Conservation (phyloP, 1,140 invertebrate genomes). For the Drosophila lowei region DNA sequence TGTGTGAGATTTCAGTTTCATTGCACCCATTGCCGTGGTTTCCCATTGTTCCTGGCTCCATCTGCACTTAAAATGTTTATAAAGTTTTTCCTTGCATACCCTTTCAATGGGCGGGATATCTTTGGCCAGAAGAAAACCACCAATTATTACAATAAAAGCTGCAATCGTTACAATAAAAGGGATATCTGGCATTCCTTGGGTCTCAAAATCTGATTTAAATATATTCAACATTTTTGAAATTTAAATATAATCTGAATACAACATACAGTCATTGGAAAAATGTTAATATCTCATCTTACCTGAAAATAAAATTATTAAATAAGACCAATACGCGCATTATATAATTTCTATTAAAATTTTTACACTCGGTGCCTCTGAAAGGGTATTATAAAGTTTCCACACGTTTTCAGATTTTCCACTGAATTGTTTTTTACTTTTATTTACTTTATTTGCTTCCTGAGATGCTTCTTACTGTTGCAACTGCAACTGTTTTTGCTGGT, state of each 20-base stretch:
- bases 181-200: no score
- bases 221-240: no score
- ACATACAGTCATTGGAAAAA: no score
- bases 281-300: no score
- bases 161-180: no score
- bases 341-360: neutral
- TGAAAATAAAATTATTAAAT: no score
- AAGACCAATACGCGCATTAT: no score
- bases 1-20: constrained; percentile 70
- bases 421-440: constrained; percentile 31
- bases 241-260: no score
- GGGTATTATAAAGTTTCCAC: neutral
- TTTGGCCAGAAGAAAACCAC: neutral
- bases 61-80: constrained; percentile 77
- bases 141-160: no score
- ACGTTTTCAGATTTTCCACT: neutral
- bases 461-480: constrained; percentile 21
- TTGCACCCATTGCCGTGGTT: constrained; percentile 63
- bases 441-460: constrained; percentile 58
- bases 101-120: neutral
- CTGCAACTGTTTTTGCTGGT: constrained; percentile 21
- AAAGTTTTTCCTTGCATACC: constrained; percentile 44
- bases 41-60: constrained; percentile 37
- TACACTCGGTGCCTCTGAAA: neutral
- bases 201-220: no score